Base-by-base conservation (phyloP, 2,888 invertebrate species). In the Melinaea marsaeus region DNA sequence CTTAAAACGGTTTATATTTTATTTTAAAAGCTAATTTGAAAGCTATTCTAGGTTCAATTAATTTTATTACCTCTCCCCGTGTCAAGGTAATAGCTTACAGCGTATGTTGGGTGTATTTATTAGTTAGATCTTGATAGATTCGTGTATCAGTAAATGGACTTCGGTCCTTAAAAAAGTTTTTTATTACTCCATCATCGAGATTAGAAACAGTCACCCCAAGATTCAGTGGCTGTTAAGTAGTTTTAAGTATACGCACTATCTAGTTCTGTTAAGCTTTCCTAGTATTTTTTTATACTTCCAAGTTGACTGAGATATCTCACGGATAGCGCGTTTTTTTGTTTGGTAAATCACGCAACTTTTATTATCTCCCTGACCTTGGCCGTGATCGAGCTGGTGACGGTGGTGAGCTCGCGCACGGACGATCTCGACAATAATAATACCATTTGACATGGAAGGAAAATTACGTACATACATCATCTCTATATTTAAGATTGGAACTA, bases 331-430 rank as follows among this genome's bases (percentile, higher is more conserved):
- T 54, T 64, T 64, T 64, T 63, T 63, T 65, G 58, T 74, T 62
- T 60, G 63, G 82, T 84, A 82, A 82, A 80, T 88, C 86, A 87
- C 85, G 81, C 83, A 83, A 75, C 81, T 81, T 85, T 86, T 74
- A 88, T 88, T 88, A 84, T 86, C 80, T 80, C 75, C 77, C 80
- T 85, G 90, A 84, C 90, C 90, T 90, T 90, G 90, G 84, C 90
- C 88, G 86, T 90, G 90, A 89, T 88, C 88, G 88, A 22, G 22
- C 82, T 81, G 87, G 85, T 74, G 78, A 22, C 74, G 75, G 77
- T 79, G 81, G 83, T 81, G 79, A 75, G 73, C 77, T 71, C 73
- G 75, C 76, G 80, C 81, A 82, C 81, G 81, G 79, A 80, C 82
- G 48, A 22, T 48, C n/a, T 13, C 13, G 48, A n/a, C 22, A 48